phyloP scores from a whole-genome alignment of 64 coral and sea anemone genomes.

The Platygyra sinensis region DNA sequence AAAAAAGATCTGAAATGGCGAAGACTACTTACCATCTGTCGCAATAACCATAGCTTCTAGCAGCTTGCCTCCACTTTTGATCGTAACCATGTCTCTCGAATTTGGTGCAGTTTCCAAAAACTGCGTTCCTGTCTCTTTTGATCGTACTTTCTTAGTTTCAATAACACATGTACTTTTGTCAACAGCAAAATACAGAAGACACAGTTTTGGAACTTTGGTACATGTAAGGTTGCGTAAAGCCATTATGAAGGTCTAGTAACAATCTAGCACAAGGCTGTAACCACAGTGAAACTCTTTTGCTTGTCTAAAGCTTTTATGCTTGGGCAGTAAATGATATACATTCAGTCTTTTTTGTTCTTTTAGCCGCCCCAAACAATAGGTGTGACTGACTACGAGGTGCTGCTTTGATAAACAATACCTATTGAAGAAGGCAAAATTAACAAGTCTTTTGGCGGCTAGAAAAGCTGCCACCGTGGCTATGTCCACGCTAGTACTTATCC shows the following conservation, averaged over 20 bases:
- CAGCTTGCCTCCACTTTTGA: slow-evolving; percentile 44
- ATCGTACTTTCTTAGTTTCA: slow-evolving; percentile 39
- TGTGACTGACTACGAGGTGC: not conserved
- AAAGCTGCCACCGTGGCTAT: too few relatives aligned
- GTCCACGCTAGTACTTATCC: too few relatives aligned
- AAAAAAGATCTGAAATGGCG: not conserved
- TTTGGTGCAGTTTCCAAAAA: slow-evolving; percentile 35
- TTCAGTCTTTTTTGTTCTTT: not conserved
- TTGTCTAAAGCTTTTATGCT: not conserved
- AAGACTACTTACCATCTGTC: slow-evolving; percentile 39
- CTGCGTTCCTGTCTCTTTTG: slow-evolving; percentile 26
- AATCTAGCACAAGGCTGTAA: not conserved
- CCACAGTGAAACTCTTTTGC: not conserved
- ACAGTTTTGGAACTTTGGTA: slow-evolving; percentile 39
- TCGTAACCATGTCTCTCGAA: not conserved
- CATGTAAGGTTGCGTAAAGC: slow-evolving; percentile 18
- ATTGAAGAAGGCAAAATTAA: too few relatives aligned
- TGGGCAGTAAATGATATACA: not conserved
- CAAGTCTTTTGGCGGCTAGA: too few relatives aligned
- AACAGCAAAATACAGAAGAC: slow-evolving; percentile 41
- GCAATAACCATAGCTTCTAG: slow-evolving; percentile 54
- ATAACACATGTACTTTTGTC: slow-evolving; percentile 51
- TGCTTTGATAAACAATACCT: too few relatives aligned
- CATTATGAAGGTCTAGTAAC: not conserved
- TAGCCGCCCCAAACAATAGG: not conserved